Conservation (phyloP, 2,888 invertebrate species). For the Leptopilina myrica region DNA sequence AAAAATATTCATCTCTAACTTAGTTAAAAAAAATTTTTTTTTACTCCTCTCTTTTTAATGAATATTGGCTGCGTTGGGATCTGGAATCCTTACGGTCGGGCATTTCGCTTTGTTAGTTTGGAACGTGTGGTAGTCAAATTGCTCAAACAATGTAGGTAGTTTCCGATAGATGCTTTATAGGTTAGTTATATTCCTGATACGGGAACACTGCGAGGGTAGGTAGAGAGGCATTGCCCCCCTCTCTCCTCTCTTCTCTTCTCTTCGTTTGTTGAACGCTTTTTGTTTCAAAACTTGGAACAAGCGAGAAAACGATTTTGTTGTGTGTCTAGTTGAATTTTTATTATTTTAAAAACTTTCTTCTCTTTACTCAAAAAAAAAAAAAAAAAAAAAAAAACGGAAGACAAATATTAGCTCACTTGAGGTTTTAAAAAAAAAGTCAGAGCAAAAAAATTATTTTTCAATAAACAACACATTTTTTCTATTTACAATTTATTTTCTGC, state of each 20-base stretch:
- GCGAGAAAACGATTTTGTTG: background rate
- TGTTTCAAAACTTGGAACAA: background rate
- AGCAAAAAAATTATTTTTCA: too few species aligned
- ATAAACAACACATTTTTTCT: too few species aligned
- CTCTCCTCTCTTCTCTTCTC: too few species aligned
- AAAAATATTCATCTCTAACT: background rate
- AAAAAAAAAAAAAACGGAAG: too few species aligned
- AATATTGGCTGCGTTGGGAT: constrained; percentile 7
- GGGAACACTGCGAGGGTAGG: constrained; percentile 7
- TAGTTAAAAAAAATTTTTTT: background rate
- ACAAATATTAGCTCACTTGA: too few species aligned
- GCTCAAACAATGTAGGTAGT: constrained; percentile 35
- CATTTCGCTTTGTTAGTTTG: constrained; percentile 41
- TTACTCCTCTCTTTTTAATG: background rate
- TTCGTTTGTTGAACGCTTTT: constrained; percentile 13
- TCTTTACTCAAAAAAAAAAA: too few species aligned
- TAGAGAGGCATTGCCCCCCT: background rate
- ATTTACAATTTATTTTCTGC: too few species aligned
- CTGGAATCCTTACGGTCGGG: constrained; percentile 22
- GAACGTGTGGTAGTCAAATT: constrained; percentile 37
- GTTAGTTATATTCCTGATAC: constrained; percentile 33
- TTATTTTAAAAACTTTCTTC: too few species aligned
- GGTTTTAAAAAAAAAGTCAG: too few species aligned
- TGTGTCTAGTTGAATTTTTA: too few species aligned
- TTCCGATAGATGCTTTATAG: constrained; percentile 34